phyloP scores from a whole-genome alignment of 2,113 vertebrate species.

The Butastur rufipennis region DNA sequence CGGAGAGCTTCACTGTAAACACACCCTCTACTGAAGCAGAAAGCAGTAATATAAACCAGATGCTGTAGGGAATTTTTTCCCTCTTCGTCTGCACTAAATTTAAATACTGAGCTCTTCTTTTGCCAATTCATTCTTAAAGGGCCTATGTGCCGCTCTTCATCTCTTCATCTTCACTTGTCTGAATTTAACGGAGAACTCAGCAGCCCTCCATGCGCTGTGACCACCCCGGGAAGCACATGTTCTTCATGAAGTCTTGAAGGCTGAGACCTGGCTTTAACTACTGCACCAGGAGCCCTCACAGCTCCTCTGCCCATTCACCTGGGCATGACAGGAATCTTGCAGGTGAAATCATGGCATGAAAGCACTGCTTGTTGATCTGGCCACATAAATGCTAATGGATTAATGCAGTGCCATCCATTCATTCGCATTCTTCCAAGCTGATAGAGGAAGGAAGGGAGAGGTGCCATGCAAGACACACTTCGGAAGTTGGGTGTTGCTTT shows the following conservation, averaged over 20 bases:
- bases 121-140: slow-evolving; percentile 71
- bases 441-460: background rate
- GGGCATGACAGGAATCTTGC: background rate
- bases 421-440: background rate
- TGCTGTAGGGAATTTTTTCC: slow-evolving; percentile 60
- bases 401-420: background rate
- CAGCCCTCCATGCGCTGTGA: accelerated
- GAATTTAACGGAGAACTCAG: background rate
- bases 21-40: slow-evolving; percentile 55
- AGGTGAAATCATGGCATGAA: background rate
- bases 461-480: background rate
- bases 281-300: background rate
- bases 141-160: background rate
- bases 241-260: background rate
- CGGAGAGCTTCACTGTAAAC: slow-evolving; percentile 47
- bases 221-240: accelerated
- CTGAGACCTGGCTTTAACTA: background rate
- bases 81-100: slow-evolving; percentile 67
- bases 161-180: background rate
- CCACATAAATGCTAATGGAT: background rate
- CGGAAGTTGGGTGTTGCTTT: accelerated
- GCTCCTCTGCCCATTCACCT: background rate
- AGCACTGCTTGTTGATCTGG: background rate
- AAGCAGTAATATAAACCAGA: slow-evolving; percentile 75
- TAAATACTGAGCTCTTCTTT: slow-evolving; percentile 62